phyloP scores from a whole-genome alignment of 2,113 vertebrate species.

The Anas platyrhynchos region DNA sequence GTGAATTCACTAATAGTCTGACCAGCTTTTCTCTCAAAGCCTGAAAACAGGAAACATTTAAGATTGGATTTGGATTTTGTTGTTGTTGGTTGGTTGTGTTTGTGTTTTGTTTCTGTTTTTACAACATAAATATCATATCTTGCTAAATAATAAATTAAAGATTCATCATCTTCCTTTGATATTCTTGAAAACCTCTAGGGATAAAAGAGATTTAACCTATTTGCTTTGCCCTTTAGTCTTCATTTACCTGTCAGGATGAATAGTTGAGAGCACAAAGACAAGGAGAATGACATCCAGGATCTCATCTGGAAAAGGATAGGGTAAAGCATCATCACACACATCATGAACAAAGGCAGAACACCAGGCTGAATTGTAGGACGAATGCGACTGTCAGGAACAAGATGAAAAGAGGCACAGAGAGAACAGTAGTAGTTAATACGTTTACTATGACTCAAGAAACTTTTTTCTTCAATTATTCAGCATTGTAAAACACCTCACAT shows the following conservation, averaged over 20 bases:
- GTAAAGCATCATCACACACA: conserved; percentile 82
- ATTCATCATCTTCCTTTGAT: conserved; percentile 60
- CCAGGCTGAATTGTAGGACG: conserved; percentile 79
- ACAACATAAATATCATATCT: conserved; percentile 10
- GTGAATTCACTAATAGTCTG: background rate
- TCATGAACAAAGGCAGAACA: conserved; percentile 91
- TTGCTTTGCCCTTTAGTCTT: conserved; percentile 74
- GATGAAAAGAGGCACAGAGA: conserved; percentile 56
- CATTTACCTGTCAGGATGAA: conserved; percentile 91
- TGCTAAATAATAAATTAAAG: conserved; percentile 69
- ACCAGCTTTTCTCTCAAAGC: conserved; percentile 58
- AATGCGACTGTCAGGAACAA: conserved; percentile 80
- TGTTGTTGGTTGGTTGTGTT: no score
- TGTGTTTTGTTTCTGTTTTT: background rate
- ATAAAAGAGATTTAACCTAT: conserved; percentile 68
- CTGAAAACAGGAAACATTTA: conserved; percentile 52
- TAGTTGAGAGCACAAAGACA: conserved; percentile 92
- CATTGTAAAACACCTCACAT: conserved; percentile 59
- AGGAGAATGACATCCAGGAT: conserved; percentile 89
- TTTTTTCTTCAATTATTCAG: conserved; percentile 65
- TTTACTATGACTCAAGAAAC: conserved; percentile 65
- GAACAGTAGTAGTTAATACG: conserved; percentile 60
- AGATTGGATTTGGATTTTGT: conserved; percentile 15
- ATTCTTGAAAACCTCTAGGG: conserved; percentile 63
- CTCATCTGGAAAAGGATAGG: conserved; percentile 88